Percentiles rank a stretch among this genome's conserved stretches.
These are phyloP conservation scores for Bicyclus anynana DNA, from an alignment of 1,140 invertebrate genomes.

Conservation along the genomic window DNA sequence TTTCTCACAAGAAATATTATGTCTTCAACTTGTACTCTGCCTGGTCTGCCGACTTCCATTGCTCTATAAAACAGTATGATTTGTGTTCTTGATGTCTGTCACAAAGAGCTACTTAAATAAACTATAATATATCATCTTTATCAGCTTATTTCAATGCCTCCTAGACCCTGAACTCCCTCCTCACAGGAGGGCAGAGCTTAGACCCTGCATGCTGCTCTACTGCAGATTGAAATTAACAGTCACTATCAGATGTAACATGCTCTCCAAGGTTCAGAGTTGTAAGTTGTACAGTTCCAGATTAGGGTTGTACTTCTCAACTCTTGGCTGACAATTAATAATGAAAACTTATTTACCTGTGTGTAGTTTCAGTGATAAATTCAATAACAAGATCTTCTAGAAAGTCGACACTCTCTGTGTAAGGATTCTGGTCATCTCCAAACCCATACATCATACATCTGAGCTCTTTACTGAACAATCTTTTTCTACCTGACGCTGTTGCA, in stretches of 20 bases:
- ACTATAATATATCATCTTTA: too few relatives aligned
- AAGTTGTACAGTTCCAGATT: too few relatives aligned
- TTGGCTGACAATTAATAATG: too few relatives aligned
- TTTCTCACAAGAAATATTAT: constrained; percentile 99
- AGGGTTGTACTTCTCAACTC: too few relatives aligned
- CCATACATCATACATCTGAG: constrained; percentile 99
- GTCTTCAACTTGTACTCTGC: constrained; percentile 97
- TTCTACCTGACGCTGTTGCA: constrained; percentile 83
- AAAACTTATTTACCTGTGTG: constrained; percentile 80
- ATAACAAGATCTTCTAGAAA: constrained; percentile 98
- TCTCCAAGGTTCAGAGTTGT: too few relatives aligned
- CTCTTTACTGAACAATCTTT: constrained; percentile 93
- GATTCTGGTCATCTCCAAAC: constrained; percentile 99
- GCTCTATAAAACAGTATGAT: constrained; percentile 81
- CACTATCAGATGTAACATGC: too few relatives aligned
- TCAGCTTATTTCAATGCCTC: too few relatives aligned
- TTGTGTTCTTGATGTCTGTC: not conserved
- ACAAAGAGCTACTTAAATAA: too few relatives aligned
- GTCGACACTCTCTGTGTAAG: constrained; percentile 99
- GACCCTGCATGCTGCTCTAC: too few relatives aligned
- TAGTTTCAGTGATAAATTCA: constrained; percentile 98
- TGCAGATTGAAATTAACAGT: too few relatives aligned
- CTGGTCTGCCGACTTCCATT: constrained; percentile 97
- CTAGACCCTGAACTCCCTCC: too few relatives aligned
- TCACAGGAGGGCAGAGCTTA: too few relatives aligned